phyloP scores from a whole-genome alignment of 2,113 vertebrate species.

The Forbesichthys papilliferus region DNA sequence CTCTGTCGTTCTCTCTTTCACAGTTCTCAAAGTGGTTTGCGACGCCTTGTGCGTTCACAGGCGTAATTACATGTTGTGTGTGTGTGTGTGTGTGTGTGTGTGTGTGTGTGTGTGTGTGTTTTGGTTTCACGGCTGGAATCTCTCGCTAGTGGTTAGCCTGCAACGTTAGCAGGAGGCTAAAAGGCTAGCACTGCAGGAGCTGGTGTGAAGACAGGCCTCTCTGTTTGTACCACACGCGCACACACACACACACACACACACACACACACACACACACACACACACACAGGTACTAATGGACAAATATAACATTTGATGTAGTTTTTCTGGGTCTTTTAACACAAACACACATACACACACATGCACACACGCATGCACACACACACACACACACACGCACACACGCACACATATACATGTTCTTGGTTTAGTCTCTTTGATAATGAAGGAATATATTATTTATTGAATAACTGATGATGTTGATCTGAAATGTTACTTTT shows the following conservation, averaged over 20 bases:
- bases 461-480: too few species aligned
- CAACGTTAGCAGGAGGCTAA: slow-evolving; percentile 62
- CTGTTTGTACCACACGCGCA: too few species aligned
- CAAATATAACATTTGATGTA: neutral
- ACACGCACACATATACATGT: too few species aligned
- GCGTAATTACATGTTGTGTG: slow-evolving; percentile 69
- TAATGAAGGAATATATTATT: too few species aligned
- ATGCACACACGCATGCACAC: too few species aligned
- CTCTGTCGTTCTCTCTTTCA: slow-evolving; percentile 3
- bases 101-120: slow-evolving; percentile 51
- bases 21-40: slow-evolving; percentile 75
- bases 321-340: too few species aligned
- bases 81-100: slow-evolving; percentile 53
- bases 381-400: too few species aligned
- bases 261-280: neutral
- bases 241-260: too few species aligned
- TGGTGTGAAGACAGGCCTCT: too few species aligned
- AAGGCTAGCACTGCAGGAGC: slow-evolving; percentile 61
- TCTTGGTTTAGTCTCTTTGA: too few species aligned
- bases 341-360: too few species aligned
- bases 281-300: neutral
- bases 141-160: slow-evolving; percentile 62
- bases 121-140: slow-evolving; percentile 65
- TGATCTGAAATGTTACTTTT: too few species aligned
- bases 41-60: slow-evolving; percentile 66